These are phyloP conservation scores for Zaprionus obscuricornis DNA, from an alignment of 2,888 invertebrate genomes.

Conservation along the genomic window DNA sequence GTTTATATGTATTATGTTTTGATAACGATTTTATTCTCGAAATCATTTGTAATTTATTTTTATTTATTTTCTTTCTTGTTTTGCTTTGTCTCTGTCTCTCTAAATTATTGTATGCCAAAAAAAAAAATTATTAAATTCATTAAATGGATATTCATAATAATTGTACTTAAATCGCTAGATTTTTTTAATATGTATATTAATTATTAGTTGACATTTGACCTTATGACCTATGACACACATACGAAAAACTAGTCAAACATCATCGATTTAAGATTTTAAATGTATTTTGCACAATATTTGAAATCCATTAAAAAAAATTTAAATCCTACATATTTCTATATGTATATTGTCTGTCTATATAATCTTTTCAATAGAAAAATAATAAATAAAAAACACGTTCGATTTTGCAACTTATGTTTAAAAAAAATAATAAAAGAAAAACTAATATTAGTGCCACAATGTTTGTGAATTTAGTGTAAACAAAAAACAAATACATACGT, in stretches of 20 bases:
- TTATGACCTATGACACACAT: too few species aligned
- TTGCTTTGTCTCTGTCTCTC: conserved; percentile 31
- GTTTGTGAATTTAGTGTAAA: conserved; percentile 68
- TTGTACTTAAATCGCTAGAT: conserved; percentile 35
- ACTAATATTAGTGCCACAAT: conserved; percentile 70
- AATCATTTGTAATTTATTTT: conserved; percentile 38
- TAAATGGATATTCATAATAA: conserved; percentile 45
- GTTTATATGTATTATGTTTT: conserved; percentile 40
- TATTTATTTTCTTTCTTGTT: conserved; percentile 11
- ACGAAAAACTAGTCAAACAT: conserved; percentile 28
- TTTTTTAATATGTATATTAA: conserved; percentile 60
- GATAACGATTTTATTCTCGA: conserved; percentile 60
- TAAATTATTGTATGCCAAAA: conserved; percentile 58
- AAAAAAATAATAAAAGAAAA: too few species aligned
- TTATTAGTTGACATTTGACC: conserved; percentile 47
- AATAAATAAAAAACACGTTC: conserved; percentile 33
- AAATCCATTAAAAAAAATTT: conserved; percentile 18
- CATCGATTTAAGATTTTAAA: conserved; percentile 37
- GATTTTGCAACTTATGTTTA: conserved; percentile 61
- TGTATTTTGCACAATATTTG: conserved; percentile 35
- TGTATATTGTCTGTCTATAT: too few species aligned
- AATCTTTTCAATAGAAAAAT: too few species aligned
- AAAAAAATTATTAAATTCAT: too few species aligned
- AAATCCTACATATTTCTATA: conserved; percentile 26
- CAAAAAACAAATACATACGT: conserved; percentile 36